Evolutionary conservation across 2,888 invertebrate genomes (phyloP).

Genomic region (Nysson spinosus): DNA sequence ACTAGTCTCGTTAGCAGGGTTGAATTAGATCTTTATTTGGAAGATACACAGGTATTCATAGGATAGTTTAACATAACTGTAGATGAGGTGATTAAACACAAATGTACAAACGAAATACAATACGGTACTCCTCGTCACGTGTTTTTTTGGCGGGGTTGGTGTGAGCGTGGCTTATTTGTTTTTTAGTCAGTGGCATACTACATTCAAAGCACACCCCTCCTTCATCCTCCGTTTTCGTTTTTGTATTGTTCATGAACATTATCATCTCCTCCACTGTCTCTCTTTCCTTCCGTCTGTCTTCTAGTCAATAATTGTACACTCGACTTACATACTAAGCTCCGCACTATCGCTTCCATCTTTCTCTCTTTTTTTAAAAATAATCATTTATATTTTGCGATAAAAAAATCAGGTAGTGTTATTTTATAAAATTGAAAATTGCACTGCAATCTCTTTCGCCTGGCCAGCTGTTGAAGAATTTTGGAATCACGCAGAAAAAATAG

Average conservation of each 20-base stretch:
- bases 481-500: constrained; percentile 60
- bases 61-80: constrained; percentile 65
- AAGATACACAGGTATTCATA: constrained; percentile 72
- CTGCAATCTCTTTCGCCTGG: constrained; percentile 55
- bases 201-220: constrained; percentile 19
- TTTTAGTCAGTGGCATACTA: constrained; percentile 35
- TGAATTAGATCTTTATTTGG: constrained; percentile 72
- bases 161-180: constrained; percentile 53
- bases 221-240: too few relatives aligned
- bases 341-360: constrained; percentile 50
- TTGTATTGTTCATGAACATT: too few relatives aligned
- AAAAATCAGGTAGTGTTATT: constrained; percentile 58
- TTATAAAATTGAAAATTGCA: constrained; percentile 57
- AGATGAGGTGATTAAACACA: constrained; percentile 66
- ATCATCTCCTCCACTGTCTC: constrained; percentile 1
- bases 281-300: constrained; percentile 34
- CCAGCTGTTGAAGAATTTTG: constrained; percentile 49
- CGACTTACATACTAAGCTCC: constrained; percentile 61
- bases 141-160: constrained; percentile 45
- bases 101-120: constrained; percentile 75
- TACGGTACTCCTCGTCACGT: constrained; percentile 64
- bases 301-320: constrained; percentile 64
- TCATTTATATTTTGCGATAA: constrained; percentile 57
- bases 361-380: constrained; percentile 60
- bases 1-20: constrained; percentile 59